Conservation (phyloP, 2,113 vertebrate species). For the Xiphias gladius region DNA sequence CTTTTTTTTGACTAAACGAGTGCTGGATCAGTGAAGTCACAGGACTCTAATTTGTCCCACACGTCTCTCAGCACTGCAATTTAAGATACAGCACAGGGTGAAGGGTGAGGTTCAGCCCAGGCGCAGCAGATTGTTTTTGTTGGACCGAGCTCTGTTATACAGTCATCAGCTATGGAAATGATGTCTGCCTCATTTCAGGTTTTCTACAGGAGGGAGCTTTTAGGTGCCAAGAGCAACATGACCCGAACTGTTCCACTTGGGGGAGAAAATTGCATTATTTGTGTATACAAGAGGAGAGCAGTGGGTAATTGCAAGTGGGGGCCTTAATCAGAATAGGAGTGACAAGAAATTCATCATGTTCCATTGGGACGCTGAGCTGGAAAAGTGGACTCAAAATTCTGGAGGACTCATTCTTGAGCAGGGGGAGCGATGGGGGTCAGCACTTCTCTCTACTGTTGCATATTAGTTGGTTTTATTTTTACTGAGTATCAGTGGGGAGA, state of each 20-base stretch:
- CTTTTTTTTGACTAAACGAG: conserved; percentile 22
- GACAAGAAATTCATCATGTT: conserved; percentile 60
- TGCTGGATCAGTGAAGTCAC: conserved; percentile 34
- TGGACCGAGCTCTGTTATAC: conserved; percentile 71
- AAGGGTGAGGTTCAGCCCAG: conserved; percentile 50
- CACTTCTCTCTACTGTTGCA: not conserved
- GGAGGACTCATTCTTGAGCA: not conserved
- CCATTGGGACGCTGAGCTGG: conserved; percentile 20
- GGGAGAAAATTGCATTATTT: conserved; percentile 67
- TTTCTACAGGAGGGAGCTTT: conserved; percentile 57
- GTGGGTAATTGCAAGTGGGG: conserved; percentile 63
- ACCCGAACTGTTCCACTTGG: conserved; percentile 64
- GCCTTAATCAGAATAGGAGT: conserved; percentile 63
- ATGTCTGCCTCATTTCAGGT: conserved; percentile 76
- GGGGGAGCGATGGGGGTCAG: not conserved
- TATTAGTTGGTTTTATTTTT: not conserved
- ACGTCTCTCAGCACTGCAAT: conserved; percentile 60
- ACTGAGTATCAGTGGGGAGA: not conserved
- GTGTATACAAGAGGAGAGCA: conserved; percentile 55
- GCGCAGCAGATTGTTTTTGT: conserved; percentile 70
- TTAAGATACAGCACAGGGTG: conserved; percentile 55
- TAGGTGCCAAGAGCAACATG: conserved; percentile 88
- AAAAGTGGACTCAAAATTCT: conserved; percentile 36
- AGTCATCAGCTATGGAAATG: conserved; percentile 79
- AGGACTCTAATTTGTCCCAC: conserved; percentile 16